A percentile compares a stretch with the other conserved stretches of the same genome.
These are phyloP conservation scores for Andricus curvator DNA, from an alignment of 2,888 invertebrate genomes.

Conservation along the genomic window DNA sequence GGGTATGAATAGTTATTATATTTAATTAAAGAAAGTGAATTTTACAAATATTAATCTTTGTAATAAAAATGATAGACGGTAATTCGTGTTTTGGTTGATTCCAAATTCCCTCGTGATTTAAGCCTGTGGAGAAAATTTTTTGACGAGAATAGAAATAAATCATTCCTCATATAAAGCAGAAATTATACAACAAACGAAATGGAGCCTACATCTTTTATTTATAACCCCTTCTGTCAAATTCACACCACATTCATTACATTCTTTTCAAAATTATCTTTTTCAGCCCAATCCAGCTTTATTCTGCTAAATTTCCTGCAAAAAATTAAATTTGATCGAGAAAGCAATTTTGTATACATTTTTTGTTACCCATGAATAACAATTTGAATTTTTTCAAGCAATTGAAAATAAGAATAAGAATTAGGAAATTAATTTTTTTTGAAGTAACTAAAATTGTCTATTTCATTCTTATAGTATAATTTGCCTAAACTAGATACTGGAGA, in stretches of 20 bases:
- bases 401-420: too few species aligned
- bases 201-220: not conserved
- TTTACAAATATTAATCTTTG: too few species aligned
- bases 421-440: not conserved
- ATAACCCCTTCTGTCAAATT: not conserved
- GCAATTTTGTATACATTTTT: too few species aligned
- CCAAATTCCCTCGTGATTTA: not conserved
- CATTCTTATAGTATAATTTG: not conserved
- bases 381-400: too few species aligned
- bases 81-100: too few species aligned
- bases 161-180: not conserved
- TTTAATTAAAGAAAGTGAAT: too few species aligned
- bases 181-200: not conserved
- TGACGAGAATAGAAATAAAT: not conserved
- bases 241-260: not conserved
- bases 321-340: not conserved
- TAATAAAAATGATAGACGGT: too few species aligned
- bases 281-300: not conserved
- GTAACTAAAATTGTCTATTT: not conserved
- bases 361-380: too few species aligned
- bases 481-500: not conserved
- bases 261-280: not conserved
- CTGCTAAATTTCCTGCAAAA: not conserved
- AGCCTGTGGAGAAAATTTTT: not conserved
- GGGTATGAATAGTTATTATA: too few species aligned